Evolutionary conservation across 2,797 vertebrate species (phyloP).

Genomic region (Miichthys miiuy): DNA sequence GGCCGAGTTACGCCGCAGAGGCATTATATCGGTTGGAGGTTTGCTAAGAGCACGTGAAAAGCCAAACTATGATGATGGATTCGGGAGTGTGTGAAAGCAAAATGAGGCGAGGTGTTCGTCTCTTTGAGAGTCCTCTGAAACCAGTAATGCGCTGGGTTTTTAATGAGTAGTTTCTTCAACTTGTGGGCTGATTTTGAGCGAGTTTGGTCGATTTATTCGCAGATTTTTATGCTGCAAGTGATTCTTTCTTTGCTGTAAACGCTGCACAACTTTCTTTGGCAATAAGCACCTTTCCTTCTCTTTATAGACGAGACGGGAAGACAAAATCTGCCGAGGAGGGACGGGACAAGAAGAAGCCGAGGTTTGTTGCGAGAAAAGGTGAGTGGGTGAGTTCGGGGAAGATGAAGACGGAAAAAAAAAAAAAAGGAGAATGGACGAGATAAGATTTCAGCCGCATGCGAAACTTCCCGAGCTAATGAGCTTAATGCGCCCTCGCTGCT

Average conservation of each 20-base stretch:
- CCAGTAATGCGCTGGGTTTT: no score
- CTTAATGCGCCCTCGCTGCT: background rate
- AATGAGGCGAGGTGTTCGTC: no score
- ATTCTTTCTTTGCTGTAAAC: constrained; percentile 1
- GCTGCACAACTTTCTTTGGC: background rate
- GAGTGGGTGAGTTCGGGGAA: background rate
- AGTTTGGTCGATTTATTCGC: no score
- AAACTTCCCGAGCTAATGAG: constrained; percentile 39
- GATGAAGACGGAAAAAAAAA: background rate
- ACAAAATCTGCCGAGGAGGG: no score
- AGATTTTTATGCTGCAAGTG: no score
- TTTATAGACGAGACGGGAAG: no score
- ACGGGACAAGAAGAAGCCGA: no score
- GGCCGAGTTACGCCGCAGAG: background rate
- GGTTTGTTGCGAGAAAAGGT: background rate
- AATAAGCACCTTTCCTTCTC: background rate
- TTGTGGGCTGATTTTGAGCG: no score
- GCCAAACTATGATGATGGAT: no score
- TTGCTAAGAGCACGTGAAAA: constrained; percentile 24
- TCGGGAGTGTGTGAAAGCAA: no score
- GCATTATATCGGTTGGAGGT: background rate
- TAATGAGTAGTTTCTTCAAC: no score
- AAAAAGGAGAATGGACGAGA: background rate
- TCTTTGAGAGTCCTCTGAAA: no score
- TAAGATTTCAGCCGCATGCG: constrained; percentile 6